phyloP scores from a whole-genome alignment of 2,113 vertebrate species.

The Malurus melanocephalus region DNA sequence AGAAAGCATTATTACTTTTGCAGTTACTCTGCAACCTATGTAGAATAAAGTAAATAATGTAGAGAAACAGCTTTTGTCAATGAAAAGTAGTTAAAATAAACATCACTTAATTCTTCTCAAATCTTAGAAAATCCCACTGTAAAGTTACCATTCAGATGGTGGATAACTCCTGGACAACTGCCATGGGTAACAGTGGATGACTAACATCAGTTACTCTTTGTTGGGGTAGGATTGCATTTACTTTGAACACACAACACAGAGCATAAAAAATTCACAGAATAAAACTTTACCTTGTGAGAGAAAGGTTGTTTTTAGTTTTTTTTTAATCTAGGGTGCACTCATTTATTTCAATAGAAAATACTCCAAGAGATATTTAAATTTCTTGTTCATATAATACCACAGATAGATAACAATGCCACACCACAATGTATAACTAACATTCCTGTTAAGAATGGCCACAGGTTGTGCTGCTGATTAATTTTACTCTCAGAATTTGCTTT shows the following conservation, averaged over 20 bases:
- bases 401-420: neutral
- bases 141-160: neutral
- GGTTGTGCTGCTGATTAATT: neutral
- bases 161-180: neutral
- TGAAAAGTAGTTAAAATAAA: neutral
- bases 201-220: neutral
- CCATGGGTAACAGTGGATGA: neutral
- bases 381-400: neutral
- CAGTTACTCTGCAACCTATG: neutral
- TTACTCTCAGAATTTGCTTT: neutral
- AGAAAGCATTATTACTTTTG: neutral
- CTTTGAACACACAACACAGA: neutral
- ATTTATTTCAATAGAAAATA: neutral
- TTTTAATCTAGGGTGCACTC: neutral
- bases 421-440: neutral
- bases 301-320: neutral
- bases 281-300: neutral
- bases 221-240: neutral
- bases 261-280: neutral
- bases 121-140: neutral
- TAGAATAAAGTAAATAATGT: neutral
- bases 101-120: neutral
- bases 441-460: neutral
- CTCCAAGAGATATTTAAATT: neutral
- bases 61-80: neutral